Percentiles rank a stretch among this genome's conserved stretches.
phyloP scores from a whole-genome alignment of 2,888 invertebrate genomes.

The Ethmia dodecea region DNA sequence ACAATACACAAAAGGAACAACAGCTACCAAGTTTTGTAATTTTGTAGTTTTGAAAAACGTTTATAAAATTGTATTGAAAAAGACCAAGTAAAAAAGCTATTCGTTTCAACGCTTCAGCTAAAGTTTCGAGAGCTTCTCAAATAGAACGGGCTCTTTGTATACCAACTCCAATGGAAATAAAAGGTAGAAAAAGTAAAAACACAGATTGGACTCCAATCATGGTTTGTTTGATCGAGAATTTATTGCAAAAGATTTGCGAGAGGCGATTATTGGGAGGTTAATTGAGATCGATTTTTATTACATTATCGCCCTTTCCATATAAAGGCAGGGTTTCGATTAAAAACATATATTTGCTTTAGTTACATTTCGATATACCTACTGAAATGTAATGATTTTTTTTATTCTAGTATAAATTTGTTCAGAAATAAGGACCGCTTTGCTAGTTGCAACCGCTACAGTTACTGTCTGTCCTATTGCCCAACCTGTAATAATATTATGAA shows the following conservation, averaged over 20 bases:
- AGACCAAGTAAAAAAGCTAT: conserved; percentile 30
- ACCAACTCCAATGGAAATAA: conserved; percentile 26
- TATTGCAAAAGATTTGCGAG: conserved; percentile 23
- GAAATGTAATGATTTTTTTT: too few species aligned
- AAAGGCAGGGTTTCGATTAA: conserved; percentile 15
- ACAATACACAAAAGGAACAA: conserved; percentile 16
- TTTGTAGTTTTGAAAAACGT: conserved; percentile 27
- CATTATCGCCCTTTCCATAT: conserved; percentile 23
- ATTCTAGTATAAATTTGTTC: too few species aligned
- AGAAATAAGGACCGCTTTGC: too few species aligned
- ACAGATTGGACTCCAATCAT: conserved; percentile 25
- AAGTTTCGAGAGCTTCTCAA: conserved; percentile 42
- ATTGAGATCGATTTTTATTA: conserved; percentile 26
- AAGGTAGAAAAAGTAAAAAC: conserved; percentile 12
- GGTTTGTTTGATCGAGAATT: conserved; percentile 27
- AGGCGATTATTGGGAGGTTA: conserved; percentile 25
- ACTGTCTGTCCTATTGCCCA: too few species aligned
- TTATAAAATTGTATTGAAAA: conserved; percentile 23
- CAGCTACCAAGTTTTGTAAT: conserved; percentile 18
- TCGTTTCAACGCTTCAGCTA: conserved; percentile 29
- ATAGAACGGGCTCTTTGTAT: conserved; percentile 33
- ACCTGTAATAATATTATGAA: too few species aligned
- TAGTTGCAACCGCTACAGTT: too few species aligned
- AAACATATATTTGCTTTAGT: too few species aligned
- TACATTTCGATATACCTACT: too few species aligned